These are phyloP conservation scores for Nothocercus julius DNA, from an alignment of 2,113 vertebrate genomes.

Conservation along the genomic window DNA sequence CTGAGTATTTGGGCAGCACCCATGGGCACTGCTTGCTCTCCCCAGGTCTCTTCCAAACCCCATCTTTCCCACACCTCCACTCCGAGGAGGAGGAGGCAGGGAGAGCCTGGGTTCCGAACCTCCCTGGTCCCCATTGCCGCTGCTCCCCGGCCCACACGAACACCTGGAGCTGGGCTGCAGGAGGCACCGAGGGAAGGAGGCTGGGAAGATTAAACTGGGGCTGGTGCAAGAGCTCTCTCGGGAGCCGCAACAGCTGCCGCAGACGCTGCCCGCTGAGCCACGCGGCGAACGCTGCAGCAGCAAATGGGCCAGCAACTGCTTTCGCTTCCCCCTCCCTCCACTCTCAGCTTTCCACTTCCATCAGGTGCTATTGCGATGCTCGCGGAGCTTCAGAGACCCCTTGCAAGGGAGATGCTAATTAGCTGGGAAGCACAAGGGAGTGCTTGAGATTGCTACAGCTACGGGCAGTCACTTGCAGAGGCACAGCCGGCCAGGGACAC, in stretches of 20 bases:
- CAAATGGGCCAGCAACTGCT: neutral
- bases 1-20: neutral
- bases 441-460: rapidly evolving
- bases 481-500: rapidly evolving
- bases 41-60: neutral
- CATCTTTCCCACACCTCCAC: neutral
- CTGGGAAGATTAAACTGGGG: neutral
- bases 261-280: neutral
- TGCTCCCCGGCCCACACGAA: neutral
- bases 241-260: neutral
- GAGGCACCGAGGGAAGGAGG: neutral
- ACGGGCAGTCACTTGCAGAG: neutral
- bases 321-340: neutral
- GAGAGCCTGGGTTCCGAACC: neutral
- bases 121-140: rapidly evolving
- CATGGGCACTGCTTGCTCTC: neutral
- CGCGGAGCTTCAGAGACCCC: neutral
- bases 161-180: neutral
- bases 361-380: neutral
- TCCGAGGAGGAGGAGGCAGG: neutral
- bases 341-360: neutral
- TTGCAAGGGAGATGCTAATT: neutral
- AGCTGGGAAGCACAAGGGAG: neutral
- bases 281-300: neutral
- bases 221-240: neutral